These are phyloP conservation scores for Autographa pulchrina DNA, from an alignment of 2,888 invertebrate genomes.

Conservation along the genomic window DNA sequence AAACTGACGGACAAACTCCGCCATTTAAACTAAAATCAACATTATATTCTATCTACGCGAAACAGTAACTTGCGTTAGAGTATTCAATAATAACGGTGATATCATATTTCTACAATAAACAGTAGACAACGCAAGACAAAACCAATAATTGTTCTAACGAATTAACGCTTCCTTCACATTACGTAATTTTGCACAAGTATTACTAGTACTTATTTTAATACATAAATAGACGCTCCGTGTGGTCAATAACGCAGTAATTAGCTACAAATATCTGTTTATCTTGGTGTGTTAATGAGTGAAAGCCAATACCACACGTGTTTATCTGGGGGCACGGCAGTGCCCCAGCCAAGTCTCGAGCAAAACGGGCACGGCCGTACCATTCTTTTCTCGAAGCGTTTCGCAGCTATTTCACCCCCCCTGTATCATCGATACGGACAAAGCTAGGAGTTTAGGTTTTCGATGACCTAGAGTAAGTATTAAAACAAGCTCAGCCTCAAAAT, in stretches of 20 bases:
- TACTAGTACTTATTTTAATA: slow-evolving; percentile 34
- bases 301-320: not conserved
- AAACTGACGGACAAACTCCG: not conserved
- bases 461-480: no score
- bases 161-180: slow-evolving; percentile 49
- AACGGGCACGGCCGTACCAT: no score
- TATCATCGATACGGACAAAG: no score
- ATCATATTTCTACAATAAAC: slow-evolving; percentile 46
- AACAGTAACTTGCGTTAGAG: slow-evolving; percentile 36
- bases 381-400: no score
- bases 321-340: no score
- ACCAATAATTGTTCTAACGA: slow-evolving; percentile 47
- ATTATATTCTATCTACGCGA: not conserved
- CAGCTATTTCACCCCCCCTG: no score
- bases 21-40: not conserved
- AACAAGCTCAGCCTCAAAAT: no score
- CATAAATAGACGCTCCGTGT: slow-evolving; percentile 29
- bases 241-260: slow-evolving; percentile 36
- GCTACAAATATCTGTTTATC: slow-evolving; percentile 18
- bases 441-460: no score
- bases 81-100: slow-evolving; percentile 33
- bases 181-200: slow-evolving; percentile 45
- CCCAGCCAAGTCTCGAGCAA: no score
- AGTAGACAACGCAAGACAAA: slow-evolving; percentile 40
- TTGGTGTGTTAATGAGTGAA: not conserved